Evolutionary conservation across 2,797 vertebrate genomes (phyloP).

Genomic region (Gymnopithys bicolor): DNA sequence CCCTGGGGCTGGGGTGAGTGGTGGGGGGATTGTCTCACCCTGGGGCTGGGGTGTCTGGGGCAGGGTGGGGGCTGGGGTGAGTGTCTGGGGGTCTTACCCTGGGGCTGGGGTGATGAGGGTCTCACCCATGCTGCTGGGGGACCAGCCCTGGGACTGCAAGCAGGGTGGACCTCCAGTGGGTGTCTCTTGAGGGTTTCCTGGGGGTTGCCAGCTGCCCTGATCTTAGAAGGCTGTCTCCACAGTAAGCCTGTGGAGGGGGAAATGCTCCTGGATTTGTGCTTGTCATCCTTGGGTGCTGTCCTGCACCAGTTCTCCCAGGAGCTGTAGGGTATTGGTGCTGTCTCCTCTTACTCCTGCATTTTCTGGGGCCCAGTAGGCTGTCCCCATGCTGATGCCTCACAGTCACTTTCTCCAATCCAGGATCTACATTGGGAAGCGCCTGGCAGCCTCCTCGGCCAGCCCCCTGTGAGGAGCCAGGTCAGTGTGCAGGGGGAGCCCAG

Average conservation of each 20-base stretch:
- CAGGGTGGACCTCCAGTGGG: accelerated
- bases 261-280: neutral
- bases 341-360: neutral
- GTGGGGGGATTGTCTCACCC: neutral
- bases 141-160: accelerated
- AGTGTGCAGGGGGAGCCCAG: neutral
- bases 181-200: no score
- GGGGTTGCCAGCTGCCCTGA: neutral
- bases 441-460: slow-evolving; percentile 53
- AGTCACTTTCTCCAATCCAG: neutral
- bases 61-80: neutral
- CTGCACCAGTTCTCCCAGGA: neutral
- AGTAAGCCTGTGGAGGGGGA: neutral
- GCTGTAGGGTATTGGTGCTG: neutral
- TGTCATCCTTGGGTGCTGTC: neutral
- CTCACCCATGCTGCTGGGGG: no score
- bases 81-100: neutral
- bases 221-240: no score
- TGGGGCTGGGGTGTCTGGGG: neutral
- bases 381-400: accelerated
- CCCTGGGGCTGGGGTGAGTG: slow-evolving; percentile 57
- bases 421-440: slow-evolving; percentile 69
- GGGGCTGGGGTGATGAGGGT: neutral
- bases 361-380: neutral
- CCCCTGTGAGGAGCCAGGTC: slow-evolving; percentile 15